These are phyloP conservation scores for Elegia similella DNA, from an alignment of 2,888 invertebrate species.

Conservation along the genomic window DNA sequence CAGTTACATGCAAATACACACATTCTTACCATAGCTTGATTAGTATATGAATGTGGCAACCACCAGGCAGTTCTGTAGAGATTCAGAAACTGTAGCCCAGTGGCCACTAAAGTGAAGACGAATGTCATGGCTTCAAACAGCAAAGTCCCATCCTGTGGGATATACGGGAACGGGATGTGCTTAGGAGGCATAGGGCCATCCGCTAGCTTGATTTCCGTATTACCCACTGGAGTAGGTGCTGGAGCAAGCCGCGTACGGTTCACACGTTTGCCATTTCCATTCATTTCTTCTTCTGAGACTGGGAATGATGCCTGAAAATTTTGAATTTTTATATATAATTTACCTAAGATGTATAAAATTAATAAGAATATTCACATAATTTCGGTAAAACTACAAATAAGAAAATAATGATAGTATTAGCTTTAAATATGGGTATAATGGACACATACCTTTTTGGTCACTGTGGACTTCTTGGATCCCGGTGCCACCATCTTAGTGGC, in stretches of 20 bases:
- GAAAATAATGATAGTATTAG: background rate
- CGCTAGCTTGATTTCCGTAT: slow-evolving; percentile 47
- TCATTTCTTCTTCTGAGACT: slow-evolving; percentile 58
- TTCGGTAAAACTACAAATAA: background rate
- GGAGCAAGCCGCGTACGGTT: slow-evolving; percentile 32
- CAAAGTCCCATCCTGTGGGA: slow-evolving; percentile 90
- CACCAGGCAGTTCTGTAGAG: slow-evolving; percentile 98
- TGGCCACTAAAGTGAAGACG: slow-evolving; percentile 88
- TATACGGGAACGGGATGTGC: slow-evolving; percentile 90
- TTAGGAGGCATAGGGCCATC: slow-evolving; percentile 84
- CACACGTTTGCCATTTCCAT: slow-evolving; percentile 49
- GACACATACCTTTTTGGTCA: slow-evolving; percentile 61
- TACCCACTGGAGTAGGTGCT: slow-evolving; percentile 23
- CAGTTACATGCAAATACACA: no score
- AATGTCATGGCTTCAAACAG: slow-evolving; percentile 93
- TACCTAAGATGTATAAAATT: no score
- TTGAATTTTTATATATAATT: no score
- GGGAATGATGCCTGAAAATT: slow-evolving; percentile 41
- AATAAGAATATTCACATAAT: background rate
- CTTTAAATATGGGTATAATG: background rate
- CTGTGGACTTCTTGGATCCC: slow-evolving; percentile 63
- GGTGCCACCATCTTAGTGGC: slow-evolving; percentile 72
- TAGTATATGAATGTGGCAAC: slow-evolving; percentile 95
- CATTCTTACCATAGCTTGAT: slow-evolving; percentile 91
- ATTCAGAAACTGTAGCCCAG: slow-evolving; percentile 95